Percentiles rank a stretch among this genome's conserved stretches.
Evolutionary conservation across 2,113 vertebrate genomes (phyloP).

Genomic region (Trinectes maculatus): DNA sequence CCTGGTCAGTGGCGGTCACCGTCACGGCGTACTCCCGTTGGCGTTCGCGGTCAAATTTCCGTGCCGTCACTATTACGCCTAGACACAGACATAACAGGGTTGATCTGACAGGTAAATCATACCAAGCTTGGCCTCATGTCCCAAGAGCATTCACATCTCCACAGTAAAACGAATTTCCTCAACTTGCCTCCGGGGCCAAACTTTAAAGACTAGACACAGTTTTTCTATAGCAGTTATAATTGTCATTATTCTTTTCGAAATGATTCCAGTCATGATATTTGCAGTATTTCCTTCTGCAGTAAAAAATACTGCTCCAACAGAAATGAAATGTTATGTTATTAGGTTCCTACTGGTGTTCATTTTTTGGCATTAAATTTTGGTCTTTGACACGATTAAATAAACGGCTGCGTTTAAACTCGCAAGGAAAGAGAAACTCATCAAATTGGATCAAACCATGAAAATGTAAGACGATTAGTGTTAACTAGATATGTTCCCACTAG

Average conservation of each 20-base stretch:
- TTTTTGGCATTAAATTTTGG: not conserved
- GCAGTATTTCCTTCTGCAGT: not conserved
- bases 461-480: too few species aligned
- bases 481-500: too few species aligned
- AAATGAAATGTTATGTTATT: not conserved
- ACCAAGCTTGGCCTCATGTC: not conserved
- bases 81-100: conserved; percentile 26
- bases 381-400: too few species aligned
- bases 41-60: conserved; percentile 89
- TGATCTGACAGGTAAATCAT: conserved; percentile 19
- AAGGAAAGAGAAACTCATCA: too few species aligned
- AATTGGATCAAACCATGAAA: too few species aligned
- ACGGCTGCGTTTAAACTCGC: too few species aligned
- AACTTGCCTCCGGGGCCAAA: conserved; percentile 28
- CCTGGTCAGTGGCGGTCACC: conserved; percentile 91
- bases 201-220: conserved; percentile 14
- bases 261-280: not conserved
- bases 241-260: conserved; percentile 8
- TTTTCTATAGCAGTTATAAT: conserved; percentile 18
- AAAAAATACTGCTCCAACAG: not conserved
- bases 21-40: conserved; percentile 89
- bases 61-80: conserved; percentile 87
- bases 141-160: conserved; percentile 25
- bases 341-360: not conserved
- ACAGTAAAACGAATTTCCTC: conserved; percentile 22